Conservation (phyloP, 2,797 vertebrate species). For the Clarias fuscus region DNA sequence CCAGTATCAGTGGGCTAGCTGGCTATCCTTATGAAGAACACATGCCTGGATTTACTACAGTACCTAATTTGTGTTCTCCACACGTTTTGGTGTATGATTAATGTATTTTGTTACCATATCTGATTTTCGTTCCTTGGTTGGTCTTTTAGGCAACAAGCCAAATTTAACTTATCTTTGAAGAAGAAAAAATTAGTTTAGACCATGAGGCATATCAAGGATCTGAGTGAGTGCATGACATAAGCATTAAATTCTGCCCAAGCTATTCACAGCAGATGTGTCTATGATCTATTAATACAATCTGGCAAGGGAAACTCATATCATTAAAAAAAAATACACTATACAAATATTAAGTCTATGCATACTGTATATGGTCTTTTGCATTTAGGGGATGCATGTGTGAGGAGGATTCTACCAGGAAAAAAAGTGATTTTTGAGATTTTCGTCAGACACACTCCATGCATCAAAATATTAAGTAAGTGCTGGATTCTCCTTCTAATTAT, state of each 20-base stretch:
- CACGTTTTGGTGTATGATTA: background rate
- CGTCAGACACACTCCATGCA: background rate
- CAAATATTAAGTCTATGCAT: background rate
- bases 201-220: background rate
- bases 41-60: background rate
- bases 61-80: background rate
- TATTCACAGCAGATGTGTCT: background rate
- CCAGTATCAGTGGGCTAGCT: background rate
- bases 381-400: background rate
- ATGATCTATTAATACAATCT: background rate
- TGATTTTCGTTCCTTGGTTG: background rate
- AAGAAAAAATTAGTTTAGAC: background rate
- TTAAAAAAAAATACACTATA: background rate
- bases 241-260: background rate
- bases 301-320: background rate
- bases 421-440: background rate
- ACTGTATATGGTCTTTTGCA: background rate
- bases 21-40: background rate
- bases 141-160: background rate
- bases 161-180: background rate
- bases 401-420: background rate
- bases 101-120: background rate
- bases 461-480: background rate
- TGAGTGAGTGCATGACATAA: background rate
- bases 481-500: constrained; percentile 48